Percentiles rank a stretch among this genome's conserved stretches.
These are phyloP conservation scores for Phengaris alcon DNA, from an alignment of 2,888 invertebrate genomes.

Conservation along the genomic window DNA sequence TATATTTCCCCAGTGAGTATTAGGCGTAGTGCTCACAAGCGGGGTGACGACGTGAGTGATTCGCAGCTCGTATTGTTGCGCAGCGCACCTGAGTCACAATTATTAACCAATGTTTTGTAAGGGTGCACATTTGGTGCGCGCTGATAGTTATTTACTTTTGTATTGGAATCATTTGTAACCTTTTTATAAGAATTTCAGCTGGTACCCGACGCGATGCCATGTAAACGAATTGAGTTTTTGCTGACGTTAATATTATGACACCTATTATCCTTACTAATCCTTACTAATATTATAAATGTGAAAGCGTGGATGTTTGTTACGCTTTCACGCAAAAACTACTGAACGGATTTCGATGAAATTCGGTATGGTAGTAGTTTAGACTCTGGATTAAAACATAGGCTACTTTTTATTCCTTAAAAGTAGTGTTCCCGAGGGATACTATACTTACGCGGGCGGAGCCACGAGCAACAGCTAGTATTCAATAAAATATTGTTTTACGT, in stretches of 20 bases:
- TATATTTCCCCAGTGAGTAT: background rate
- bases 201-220: background rate
- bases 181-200: background rate
- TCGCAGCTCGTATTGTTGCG: constrained; percentile 33
- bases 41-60: constrained; percentile 35
- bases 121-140: constrained; percentile 36
- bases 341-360: too few species aligned
- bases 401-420: too few species aligned
- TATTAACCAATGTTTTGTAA: constrained; percentile 52
- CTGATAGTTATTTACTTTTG: constrained; percentile 28
- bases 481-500: too few species aligned
- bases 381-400: too few species aligned
- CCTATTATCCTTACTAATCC: too few species aligned
- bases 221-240: background rate
- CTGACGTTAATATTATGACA: background rate
- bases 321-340: too few species aligned
- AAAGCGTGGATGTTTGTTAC: too few species aligned
- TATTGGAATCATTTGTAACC: constrained; percentile 4
- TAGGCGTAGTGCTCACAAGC: constrained; percentile 29
- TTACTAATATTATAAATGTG: too few species aligned
- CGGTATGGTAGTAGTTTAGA: too few species aligned
- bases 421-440: too few species aligned
- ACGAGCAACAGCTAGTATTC: too few species aligned
- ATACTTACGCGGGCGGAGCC: too few species aligned
- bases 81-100: constrained; percentile 65